A percentile compares a stretch with the other conserved stretches of the same genome.
These are phyloP conservation scores for Philereme vetulata DNA, from an alignment of 2,888 invertebrate genomes.

Conservation along the genomic window DNA sequence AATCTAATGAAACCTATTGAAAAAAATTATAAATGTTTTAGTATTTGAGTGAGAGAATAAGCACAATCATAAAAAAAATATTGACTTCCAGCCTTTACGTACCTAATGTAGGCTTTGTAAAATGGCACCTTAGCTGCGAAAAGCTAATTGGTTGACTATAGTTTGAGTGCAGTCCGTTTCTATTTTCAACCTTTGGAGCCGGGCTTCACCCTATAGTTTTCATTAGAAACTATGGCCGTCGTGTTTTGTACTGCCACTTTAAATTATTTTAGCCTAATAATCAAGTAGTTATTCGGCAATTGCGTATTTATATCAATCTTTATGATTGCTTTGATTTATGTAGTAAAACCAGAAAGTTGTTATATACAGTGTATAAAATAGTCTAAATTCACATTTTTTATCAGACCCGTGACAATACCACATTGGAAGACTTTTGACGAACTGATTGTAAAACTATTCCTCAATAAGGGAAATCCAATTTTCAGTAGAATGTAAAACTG, in stretches of 20 bases:
- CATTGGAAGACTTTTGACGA: slow-evolving; percentile 54
- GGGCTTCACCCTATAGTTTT: too few species aligned
- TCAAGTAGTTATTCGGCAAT: slow-evolving; percentile 3
- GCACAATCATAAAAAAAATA: slow-evolving; percentile 48
- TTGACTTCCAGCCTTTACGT: slow-evolving; percentile 11
- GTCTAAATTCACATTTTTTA: slow-evolving; percentile 24
- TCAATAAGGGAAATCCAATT: slow-evolving; percentile 55
- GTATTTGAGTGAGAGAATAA: slow-evolving; percentile 53
- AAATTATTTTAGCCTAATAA: slow-evolving; percentile 13
- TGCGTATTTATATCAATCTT: slow-evolving; percentile 7
- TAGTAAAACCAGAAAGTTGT: slow-evolving; percentile 4
- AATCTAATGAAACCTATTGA: slow-evolving; percentile 1
- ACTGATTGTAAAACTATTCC: slow-evolving; percentile 58
- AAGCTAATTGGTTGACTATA: slow-evolving; percentile 7
- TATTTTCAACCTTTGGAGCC: too few species aligned
- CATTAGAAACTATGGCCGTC: slow-evolving; percentile 17
- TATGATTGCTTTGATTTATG: neutral
- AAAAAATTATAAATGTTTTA: slow-evolving; percentile 2
- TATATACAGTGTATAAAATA: slow-evolving; percentile 12
- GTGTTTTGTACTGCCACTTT: slow-evolving; percentile 25
- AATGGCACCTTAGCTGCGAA: slow-evolving; percentile 12
- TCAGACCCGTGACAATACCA: slow-evolving; percentile 60
- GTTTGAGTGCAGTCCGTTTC: neutral
- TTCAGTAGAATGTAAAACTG: slow-evolving; percentile 53
- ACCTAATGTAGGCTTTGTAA: slow-evolving; percentile 13